Percentiles rank a stretch among this genome's conserved stretches.
These are phyloP conservation scores for Latrodectus elegans DNA, from an alignment of 2,888 invertebrate genomes.

Conservation along the genomic window DNA sequence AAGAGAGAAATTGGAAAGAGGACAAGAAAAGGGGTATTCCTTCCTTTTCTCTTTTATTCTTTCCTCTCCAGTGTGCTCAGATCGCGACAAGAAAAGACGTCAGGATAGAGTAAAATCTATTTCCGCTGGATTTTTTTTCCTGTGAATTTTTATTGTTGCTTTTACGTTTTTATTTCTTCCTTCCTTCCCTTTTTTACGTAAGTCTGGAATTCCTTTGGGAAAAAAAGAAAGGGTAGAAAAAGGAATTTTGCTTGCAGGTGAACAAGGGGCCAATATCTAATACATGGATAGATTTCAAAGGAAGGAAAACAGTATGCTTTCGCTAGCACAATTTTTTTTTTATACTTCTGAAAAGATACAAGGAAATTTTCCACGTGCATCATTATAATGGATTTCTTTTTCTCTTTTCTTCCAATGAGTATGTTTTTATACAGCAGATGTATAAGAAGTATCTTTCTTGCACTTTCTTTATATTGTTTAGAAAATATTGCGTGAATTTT, in stretches of 20 bases:
- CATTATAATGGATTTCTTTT: slow-evolving; percentile 3
- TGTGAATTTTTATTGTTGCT: slow-evolving; percentile 10
- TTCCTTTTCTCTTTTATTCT: slow-evolving; percentile 1
- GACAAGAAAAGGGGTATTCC: slow-evolving; percentile 33
- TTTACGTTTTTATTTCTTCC: slow-evolving; percentile 8
- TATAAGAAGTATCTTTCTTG: not conserved
- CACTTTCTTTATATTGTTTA: not conserved
- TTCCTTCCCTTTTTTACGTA: slow-evolving; percentile 1
- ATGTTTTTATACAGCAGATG: not conserved
- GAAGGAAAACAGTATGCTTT: not conserved
- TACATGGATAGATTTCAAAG: slow-evolving; percentile 31
- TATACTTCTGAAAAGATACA: not conserved
- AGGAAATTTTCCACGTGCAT: slow-evolving; percentile 2
- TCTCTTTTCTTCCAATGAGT: not conserved
- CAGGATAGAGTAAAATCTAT: slow-evolving; percentile 51
- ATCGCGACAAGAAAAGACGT: slow-evolving; percentile 46
- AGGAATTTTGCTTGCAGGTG: slow-evolving; percentile 18
- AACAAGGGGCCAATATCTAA: slow-evolving; percentile 36
- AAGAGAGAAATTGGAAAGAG: slow-evolving; percentile 7
- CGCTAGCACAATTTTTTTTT: not conserved
- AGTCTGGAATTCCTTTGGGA: slow-evolving; percentile 3
- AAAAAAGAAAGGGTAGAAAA: slow-evolving; percentile 1
- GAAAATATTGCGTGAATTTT: not conserved
- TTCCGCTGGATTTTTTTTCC: slow-evolving; percentile 11
- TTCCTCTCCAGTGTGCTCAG: slow-evolving; percentile 10